Base-by-base conservation (phyloP, 2,888 invertebrate species). In the Leucophenga maculata region DNA sequence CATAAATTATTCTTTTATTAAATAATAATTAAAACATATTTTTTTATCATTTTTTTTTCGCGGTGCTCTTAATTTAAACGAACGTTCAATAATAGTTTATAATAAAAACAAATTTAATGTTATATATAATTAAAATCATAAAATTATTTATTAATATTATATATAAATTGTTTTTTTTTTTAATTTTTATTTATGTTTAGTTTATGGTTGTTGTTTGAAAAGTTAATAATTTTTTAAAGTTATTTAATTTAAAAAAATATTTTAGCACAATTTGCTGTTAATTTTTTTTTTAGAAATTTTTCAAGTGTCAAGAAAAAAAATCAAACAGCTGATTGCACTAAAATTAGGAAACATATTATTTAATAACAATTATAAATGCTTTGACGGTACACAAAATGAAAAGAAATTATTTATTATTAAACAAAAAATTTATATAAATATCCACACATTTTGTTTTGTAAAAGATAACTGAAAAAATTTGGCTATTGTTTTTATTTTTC, bases 291-390 rank as follows among this genome's bases (percentile, higher is more conserved):
- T 68, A 54, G 62, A 60, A 48, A 67, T 67, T 76, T 71, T 67
- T 26, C 2, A 26, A 26, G 4, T 3, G 4, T 26, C 2, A 26
- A 26, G 26, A 26, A 26, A 26, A 26, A 26, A 26, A 26, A n/a
- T n/a, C 13, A 13, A 26, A 60, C 39, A 60, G 20, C 18, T 60
- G 26, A 26, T 26, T 26, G 26, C 26, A 26, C 26, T 26, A 20
- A 44, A 48, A 69, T 55, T 73, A 73, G 82, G 78, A 77, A 79
- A 76, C 73, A 72, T 75, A 74, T 74, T 75, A 71, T 75, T 72
- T 75, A 69, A 82, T 81, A 83, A 83, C 80, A 83, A 83, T 78
- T 78, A 82, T 82, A 82, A 82, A 82, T 84, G 84, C 82, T 81
- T 81, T 79, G 80, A 81, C 83, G 83, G 82, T 82, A 82, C 82